A percentile compares a stretch with the other conserved stretches of the same genome.
These are phyloP conservation scores for Drosophila siamana DNA, from an alignment of 2,888 invertebrate species.

Conservation along the genomic window DNA sequence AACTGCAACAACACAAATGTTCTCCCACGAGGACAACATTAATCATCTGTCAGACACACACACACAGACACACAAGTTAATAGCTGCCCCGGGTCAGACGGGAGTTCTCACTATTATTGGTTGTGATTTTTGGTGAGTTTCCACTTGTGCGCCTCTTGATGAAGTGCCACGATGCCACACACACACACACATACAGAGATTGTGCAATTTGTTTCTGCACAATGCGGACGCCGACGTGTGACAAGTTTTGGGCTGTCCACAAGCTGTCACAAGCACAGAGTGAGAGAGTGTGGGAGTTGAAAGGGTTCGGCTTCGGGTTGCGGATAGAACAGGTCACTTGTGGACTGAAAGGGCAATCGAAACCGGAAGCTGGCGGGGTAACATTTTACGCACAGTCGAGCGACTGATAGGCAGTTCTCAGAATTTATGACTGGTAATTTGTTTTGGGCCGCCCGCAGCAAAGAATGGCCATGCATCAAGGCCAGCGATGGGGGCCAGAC, in stretches of 20 bases:
- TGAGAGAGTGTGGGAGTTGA: no score
- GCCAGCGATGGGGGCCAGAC: conserved; percentile 16
- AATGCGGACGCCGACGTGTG: conserved; percentile 37
- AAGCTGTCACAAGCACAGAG: conserved; percentile 57
- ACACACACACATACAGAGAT: conserved; percentile 9
- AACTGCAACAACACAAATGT: conserved; percentile 11
- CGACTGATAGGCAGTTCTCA: conserved; percentile 69
- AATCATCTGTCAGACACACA: conserved; percentile 48
- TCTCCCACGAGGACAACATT: conserved; percentile 46
- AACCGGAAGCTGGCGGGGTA: conserved; percentile 19
- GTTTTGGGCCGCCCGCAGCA: conserved; percentile 50
- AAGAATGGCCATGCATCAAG: conserved; percentile 23
- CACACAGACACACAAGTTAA: conserved; percentile 15
- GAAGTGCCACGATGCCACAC: conserved; percentile 45
- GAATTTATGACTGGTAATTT: conserved; percentile 76
- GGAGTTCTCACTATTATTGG: conserved; percentile 45
- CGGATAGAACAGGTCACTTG: background rate
- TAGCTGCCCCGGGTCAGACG: conserved; percentile 20
- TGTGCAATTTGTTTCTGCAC: conserved; percentile 50
- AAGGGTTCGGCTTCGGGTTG: background rate
- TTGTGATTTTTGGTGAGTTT: conserved; percentile 69
- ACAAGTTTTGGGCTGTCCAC: conserved; percentile 77
- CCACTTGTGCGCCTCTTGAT: conserved; percentile 64
- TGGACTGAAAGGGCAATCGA: conserved; percentile 1
- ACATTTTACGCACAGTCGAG: conserved; percentile 65